Evolutionary conservation across 2,888 invertebrate species (phyloP).

Genomic region (Dromius quadrimaculatus): DNA sequence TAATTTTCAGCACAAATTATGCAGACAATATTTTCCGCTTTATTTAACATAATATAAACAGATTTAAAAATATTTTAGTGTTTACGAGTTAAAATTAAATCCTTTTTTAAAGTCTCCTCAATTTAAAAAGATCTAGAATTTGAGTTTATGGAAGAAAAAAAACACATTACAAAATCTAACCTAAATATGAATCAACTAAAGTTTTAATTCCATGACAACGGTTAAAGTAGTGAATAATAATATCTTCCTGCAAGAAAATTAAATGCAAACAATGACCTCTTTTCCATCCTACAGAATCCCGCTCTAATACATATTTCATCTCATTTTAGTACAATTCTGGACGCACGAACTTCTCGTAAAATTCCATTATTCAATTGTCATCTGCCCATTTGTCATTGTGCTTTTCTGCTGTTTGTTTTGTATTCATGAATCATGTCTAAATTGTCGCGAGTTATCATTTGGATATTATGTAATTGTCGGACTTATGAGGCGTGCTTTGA

Average conservation of each 20-base stretch:
- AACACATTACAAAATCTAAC: too few relatives aligned
- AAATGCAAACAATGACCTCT: slow-evolving; percentile 11
- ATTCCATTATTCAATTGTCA: slow-evolving; percentile 38
- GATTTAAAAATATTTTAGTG: too few relatives aligned
- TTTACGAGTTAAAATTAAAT: too few relatives aligned
- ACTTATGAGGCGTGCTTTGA: slow-evolving; percentile 11
- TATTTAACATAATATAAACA: too few relatives aligned
- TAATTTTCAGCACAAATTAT: slow-evolving; percentile 22
- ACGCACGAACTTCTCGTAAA: slow-evolving; percentile 30
- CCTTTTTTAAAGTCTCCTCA: too few relatives aligned
- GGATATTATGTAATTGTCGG: slow-evolving; percentile 43
- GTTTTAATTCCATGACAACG: too few relatives aligned
- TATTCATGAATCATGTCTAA: slow-evolving; percentile 50
- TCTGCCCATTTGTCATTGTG: slow-evolving; percentile 31
- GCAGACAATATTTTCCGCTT: neutral
- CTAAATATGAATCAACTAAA: too few relatives aligned
- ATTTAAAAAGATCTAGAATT: too few relatives aligned
- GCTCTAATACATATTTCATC: slow-evolving; percentile 6
- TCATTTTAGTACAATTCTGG: slow-evolving; percentile 16
- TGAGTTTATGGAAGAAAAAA: too few relatives aligned
- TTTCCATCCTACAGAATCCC: neutral
- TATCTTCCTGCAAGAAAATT: slow-evolving; percentile 14
- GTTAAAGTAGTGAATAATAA: slow-evolving; percentile 5
- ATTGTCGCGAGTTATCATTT: slow-evolving; percentile 42
- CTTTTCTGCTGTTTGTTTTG: slow-evolving; percentile 48